Percentiles rank a stretch among this genome's conserved stretches.
Evolutionary conservation across 2,113 vertebrate genomes (phyloP).

Genomic region (Tapirus terrestris): DNA sequence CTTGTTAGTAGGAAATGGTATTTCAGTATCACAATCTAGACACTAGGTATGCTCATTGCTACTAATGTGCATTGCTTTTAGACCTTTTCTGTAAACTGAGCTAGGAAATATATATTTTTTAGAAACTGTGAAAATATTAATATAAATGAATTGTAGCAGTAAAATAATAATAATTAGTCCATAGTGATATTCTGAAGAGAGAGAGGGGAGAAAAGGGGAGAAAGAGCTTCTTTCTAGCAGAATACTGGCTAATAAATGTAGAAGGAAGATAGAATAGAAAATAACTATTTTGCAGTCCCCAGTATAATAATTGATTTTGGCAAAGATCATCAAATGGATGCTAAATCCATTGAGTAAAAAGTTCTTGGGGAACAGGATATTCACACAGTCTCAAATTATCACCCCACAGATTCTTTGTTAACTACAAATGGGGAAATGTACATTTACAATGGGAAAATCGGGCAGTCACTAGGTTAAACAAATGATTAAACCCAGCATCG

Average conservation of each 20-base stretch:
- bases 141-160: constrained; percentile 17
- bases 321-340: constrained; percentile 48
- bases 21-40: constrained; percentile 6
- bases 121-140: constrained; percentile 5
- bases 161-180: not conserved
- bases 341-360: constrained; percentile 54
- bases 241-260: constrained; percentile 43
- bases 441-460: constrained; percentile 56
- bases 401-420: constrained; percentile 50
- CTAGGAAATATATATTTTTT: constrained; percentile 43
- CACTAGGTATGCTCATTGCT: not conserved
- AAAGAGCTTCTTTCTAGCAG: constrained; percentile 41
- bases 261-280: constrained; percentile 42
- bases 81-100: constrained; percentile 3
- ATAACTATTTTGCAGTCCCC: constrained; percentile 11
- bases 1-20: not conserved
- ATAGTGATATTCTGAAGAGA: not conserved
- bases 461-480: constrained; percentile 31
- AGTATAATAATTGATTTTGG: constrained; percentile 56
- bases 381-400: constrained; percentile 68
- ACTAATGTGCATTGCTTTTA: constrained; percentile 13
- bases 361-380: constrained; percentile 64
- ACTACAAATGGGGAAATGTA: constrained; percentile 60
- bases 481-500: constrained; percentile 60
- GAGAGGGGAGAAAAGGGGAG: not conserved